Conservation (phyloP, 1,140 invertebrate species). For the Uloborus diversus region DNA sequence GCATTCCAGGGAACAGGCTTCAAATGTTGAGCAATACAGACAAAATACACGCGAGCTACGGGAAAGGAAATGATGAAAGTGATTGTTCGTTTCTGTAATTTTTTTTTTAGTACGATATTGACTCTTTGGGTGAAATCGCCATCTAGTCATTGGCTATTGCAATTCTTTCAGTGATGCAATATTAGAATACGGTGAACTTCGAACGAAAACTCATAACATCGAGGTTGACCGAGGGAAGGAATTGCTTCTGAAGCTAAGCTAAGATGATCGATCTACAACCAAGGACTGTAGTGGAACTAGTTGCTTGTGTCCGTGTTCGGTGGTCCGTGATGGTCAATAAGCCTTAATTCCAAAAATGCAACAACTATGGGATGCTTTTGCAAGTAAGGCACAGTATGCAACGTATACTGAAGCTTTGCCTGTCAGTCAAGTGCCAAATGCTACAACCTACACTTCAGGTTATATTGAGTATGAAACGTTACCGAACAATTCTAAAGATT, state of each 20-base stretch:
- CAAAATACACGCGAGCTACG: too few species aligned
- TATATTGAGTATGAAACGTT: not conserved
- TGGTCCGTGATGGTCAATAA: conserved; percentile 27
- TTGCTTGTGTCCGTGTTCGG: conserved; percentile 20
- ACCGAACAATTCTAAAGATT: not conserved
- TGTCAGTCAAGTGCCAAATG: conserved; percentile 12
- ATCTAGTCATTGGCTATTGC: too few species aligned
- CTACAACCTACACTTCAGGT: not conserved
- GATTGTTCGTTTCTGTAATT: too few species aligned
- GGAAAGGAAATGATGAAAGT: too few species aligned
- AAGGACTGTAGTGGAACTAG: conserved; percentile 8
- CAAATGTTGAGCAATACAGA: too few species aligned
- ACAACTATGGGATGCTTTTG: conserved; percentile 39
- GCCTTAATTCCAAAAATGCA: conserved; percentile 30
- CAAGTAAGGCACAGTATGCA: conserved; percentile 21
- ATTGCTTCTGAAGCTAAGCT: conserved; percentile 4
- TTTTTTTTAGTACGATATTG: too few species aligned
- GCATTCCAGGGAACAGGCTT: too few species aligned
- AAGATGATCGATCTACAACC: not conserved
- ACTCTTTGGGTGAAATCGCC: too few species aligned
- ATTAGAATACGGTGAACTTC: not conserved
- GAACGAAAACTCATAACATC: not conserved
- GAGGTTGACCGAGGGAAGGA: conserved; percentile 32
- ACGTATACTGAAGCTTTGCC: not conserved
- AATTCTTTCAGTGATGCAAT: too few species aligned